Percentiles rank a stretch among this genome's conserved stretches.
These are phyloP conservation scores for Muscicapa comitata DNA, from an alignment of 2,797 vertebrate species.

Conservation along the genomic window DNA sequence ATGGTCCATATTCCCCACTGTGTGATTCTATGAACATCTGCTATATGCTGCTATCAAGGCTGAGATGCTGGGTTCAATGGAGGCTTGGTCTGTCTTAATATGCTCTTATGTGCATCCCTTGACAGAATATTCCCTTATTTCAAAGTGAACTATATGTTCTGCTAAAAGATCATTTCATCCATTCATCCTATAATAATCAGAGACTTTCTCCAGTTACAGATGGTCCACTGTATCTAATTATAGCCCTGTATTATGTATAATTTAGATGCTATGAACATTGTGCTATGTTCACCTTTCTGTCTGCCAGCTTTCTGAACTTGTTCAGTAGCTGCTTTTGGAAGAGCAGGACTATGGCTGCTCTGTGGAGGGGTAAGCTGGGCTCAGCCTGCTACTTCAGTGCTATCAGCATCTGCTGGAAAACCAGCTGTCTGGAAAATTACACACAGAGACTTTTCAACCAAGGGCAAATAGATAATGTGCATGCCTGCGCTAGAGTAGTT, in stretches of 20 bases:
- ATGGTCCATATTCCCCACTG: not conserved
- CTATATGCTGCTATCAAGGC: not conserved
- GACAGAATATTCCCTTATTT: not conserved
- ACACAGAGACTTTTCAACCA: not conserved
- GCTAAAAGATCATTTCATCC: not conserved
- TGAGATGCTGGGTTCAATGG: not conserved
- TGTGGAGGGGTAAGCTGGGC: not conserved
- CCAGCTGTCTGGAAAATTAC: not conserved
- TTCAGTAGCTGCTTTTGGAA: not conserved
- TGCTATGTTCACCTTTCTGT: not conserved
- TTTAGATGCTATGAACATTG: conserved; percentile 12
- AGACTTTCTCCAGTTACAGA: not conserved
- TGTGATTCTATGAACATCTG: not conserved
- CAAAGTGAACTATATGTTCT: not conserved
- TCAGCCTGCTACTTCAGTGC: not conserved
- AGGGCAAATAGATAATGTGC: not conserved
- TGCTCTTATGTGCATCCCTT: not conserved
- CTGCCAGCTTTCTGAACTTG: not conserved
- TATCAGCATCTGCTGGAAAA: not conserved
- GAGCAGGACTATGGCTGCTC: not conserved
- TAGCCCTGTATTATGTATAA: conserved; percentile 11
- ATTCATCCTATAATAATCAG: not conserved
- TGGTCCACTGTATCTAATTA: conserved; percentile 26
- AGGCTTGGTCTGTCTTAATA: not conserved
- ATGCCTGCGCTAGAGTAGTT: not conserved